Base-by-base conservation (phyloP, 1,140 invertebrate species). In the Melipona quadrifasciata region DNA sequence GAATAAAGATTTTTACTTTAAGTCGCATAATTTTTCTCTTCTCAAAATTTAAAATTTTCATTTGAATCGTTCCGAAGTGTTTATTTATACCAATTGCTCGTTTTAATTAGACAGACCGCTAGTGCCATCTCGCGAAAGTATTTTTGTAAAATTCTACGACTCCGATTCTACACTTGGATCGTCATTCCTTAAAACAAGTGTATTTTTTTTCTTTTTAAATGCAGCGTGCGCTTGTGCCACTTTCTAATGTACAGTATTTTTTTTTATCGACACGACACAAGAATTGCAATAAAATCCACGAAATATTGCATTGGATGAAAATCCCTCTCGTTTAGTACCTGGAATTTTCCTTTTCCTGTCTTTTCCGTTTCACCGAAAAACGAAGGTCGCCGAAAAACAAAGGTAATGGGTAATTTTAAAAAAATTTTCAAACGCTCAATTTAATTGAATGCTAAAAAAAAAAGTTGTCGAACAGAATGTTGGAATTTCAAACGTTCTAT, bases 191-290 rank as follows among this genome's bases (percentile, higher is more conserved):
- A 58, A 80, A 78, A 85, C 71, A 64, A 8, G 64, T 31, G 73
- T 57, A 84, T 89, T 87, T 83, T 64, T 58, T 86, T 31, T n/a
- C n/a, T n/a, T 31, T 31, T 31, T 1, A 31, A 61, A 82, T 74
- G 27, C 21, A 58, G 57, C 57, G 61, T 34, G 55, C n/a, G 24
- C 11, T 80, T 16, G 68, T 71, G 57, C 51, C 61, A 58, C 51
- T 81, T 75, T 78, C 80, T 82, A 86, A 89, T 90, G 91, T 93
- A 92, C 89, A 92, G 90, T 93, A 93, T 93, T 93, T 93, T 93
- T 93, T 93, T 92, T 90, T 92, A 91, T 88, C 71, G 65, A 86
- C 57, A 39, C 39, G 6, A 47, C 57, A 77, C 76, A 65, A 82
- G 68, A 68, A 86, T 82, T 88, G 74, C 86, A 86, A 89, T 86